Evolutionary conservation across 2,888 invertebrate genomes (phyloP), one percentile per base, ranked within the genome.

Genomic region (Phalera bucephala): DNA sequence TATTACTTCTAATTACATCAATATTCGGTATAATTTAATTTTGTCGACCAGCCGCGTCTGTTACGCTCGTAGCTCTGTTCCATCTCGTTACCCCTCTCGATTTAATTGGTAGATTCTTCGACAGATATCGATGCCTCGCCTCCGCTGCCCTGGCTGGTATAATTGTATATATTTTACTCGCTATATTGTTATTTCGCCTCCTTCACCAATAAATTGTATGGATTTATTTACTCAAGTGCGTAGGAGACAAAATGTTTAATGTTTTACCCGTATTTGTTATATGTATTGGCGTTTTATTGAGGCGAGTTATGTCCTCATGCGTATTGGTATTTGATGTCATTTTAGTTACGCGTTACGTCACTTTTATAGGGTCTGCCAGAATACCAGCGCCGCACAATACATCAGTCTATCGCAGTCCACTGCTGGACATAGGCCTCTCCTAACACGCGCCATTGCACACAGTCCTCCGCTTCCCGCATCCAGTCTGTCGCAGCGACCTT

Each of bases 61-160:
- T 12, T 3, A 15, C 0, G 5, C 47, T 27, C 17, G 2, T 27
- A 33, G 32, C 14, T 73, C 80, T 72, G 31, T 45, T 40, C 7
- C 31, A 34, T 13, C 66, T 76, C 71, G 73, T 78, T 76, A 74
- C 71, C 61, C 68, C 70, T 73, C 56, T 61, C 71, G 58, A 68
- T 81, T 78, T 83, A 83, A 83, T 83, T 83, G 81, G 80, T 73
- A 75, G 82, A 84, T 81, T 72, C 72, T 72, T 67, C 57, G 64
- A 57, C 44, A 55, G 80, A 78, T 81, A 80, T 71, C 64, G 73
- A 71, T 71, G 70, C 65, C 49, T 33, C 40, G 44, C 38, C 42
- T 27, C 15, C 6, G 17, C 33, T 26, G 45, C 33, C 23, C 36
- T 33, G 20, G 29, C 13, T 19, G 29, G 14, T 31, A 17, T 43